phyloP scores from a whole-genome alignment of 2,113 vertebrate genomes.

The Sardina pilchardus region DNA sequence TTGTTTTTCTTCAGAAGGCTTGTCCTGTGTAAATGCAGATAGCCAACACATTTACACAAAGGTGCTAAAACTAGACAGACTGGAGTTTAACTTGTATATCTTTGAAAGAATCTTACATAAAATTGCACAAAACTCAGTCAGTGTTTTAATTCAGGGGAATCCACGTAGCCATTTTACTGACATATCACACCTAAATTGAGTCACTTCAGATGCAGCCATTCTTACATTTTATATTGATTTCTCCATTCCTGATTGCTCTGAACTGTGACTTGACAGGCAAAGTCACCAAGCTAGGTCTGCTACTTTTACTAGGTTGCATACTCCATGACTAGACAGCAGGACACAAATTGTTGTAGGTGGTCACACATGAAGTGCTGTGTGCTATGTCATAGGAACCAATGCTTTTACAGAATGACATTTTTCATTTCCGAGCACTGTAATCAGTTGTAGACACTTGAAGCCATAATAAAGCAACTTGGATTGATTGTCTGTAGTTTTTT shows the following conservation, averaged over 20 bases:
- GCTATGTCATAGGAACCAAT: conserved; percentile 22
- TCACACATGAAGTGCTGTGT: conserved; percentile 18
- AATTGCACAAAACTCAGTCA: conserved; percentile 27
- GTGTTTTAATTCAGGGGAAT: conserved; percentile 38
- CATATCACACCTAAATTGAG: conserved; percentile 12
- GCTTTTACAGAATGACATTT: conserved; percentile 7
- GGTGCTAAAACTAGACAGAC: conserved; percentile 53
- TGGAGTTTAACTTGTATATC: conserved; percentile 46
- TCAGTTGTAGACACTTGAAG: conserved; percentile 31
- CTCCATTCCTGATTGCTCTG: neutral
- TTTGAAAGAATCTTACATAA: conserved; percentile 32
- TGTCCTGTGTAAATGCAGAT: conserved; percentile 7
- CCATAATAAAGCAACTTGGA: conserved; percentile 11
- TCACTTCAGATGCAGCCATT: neutral
- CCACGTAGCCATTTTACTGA: conserved; percentile 20
- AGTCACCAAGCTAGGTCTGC: neutral
- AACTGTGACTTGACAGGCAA: neutral
- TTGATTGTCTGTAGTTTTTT: conserved; percentile 48
- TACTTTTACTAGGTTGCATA: conserved; percentile 9
- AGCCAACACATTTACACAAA: conserved; percentile 40
- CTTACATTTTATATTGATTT: neutral
- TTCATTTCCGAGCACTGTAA: conserved; percentile 18
- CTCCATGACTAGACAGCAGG: conserved; percentile 12
- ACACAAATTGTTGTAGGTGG: conserved; percentile 18
- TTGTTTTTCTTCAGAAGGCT: conserved; percentile 25